These are phyloP conservation scores for Mesorhabditis sp. DNA, from an alignment of 2,888 invertebrate genomes.

Conservation along the genomic window DNA sequence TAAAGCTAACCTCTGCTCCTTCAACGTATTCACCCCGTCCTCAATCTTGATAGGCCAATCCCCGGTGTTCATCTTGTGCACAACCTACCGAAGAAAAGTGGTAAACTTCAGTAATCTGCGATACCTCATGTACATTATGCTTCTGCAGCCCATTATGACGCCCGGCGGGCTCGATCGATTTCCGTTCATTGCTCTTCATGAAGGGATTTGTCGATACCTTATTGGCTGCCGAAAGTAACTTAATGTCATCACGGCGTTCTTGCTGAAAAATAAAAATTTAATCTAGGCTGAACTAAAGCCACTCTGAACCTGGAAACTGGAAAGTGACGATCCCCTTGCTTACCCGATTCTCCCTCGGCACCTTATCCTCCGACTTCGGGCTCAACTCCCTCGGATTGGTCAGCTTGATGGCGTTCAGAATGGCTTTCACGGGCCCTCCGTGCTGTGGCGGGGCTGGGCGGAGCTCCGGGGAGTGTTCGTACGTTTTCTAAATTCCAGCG, in stretches of 20 bases:
- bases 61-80: conserved; percentile 40
- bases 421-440: conserved; percentile 3
- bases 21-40: conserved; percentile 19
- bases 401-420: background rate
- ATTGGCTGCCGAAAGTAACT: background rate
- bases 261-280: background rate
- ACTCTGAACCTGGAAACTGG: background rate
- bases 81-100: conserved; percentile 17
- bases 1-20: background rate
- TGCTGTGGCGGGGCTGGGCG: conserved; percentile 4
- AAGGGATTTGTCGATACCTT: background rate
- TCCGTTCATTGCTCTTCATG: background rate
- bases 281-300: background rate
- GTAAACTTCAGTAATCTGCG: background rate
- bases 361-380: background rate
- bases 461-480: background rate
- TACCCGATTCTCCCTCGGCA: conserved; percentile 4
- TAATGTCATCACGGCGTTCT: background rate
- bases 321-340: background rate
- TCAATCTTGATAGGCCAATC: conserved; percentile 39
- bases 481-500: background rate
- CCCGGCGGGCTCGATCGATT: background rate
- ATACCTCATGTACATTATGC: background rate
- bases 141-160: background rate
- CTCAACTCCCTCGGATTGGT: background rate